Conservation (phyloP, 2,113 vertebrate genomes). For the Lycaon pictus region DNA sequence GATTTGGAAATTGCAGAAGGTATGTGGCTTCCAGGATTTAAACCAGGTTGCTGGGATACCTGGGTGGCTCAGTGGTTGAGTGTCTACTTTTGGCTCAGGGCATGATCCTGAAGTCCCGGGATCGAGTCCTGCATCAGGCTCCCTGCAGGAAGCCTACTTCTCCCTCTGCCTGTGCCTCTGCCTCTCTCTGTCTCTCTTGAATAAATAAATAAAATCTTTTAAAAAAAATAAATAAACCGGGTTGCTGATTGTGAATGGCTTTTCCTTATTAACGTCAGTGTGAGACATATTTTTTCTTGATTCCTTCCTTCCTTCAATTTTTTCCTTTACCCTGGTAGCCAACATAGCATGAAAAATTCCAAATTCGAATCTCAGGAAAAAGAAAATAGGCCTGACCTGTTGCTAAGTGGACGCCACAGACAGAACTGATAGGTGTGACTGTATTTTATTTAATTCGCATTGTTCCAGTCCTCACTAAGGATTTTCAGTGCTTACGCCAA, state of each 20-base stretch:
- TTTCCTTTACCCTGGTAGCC: not conserved
- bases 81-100: too few species aligned
- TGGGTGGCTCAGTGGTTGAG: too few species aligned
- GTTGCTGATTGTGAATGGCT: accelerated
- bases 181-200: too few species aligned
- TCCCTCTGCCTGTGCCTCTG: too few species aligned
- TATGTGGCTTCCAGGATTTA: not conserved
- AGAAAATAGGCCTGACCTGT: not conserved
- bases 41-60: not conserved
- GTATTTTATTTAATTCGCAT: not conserved
- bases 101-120: too few species aligned
- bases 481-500: not conserved
- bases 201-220: too few species aligned
- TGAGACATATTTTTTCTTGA: too few species aligned
- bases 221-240: too few species aligned
- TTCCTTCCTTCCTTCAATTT: not conserved
- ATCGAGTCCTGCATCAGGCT: too few species aligned
- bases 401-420: accelerated
- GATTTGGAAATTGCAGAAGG: constrained; percentile 90
- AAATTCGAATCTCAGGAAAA: not conserved
- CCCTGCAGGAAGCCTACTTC: too few species aligned
- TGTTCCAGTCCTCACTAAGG: not conserved
- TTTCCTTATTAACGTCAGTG: not conserved
- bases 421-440: accelerated
- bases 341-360: not conserved